Evolutionary conservation across 1,140 invertebrate genomes (phyloP).

Genomic region (Trichomalopsis sarcophagae): DNA sequence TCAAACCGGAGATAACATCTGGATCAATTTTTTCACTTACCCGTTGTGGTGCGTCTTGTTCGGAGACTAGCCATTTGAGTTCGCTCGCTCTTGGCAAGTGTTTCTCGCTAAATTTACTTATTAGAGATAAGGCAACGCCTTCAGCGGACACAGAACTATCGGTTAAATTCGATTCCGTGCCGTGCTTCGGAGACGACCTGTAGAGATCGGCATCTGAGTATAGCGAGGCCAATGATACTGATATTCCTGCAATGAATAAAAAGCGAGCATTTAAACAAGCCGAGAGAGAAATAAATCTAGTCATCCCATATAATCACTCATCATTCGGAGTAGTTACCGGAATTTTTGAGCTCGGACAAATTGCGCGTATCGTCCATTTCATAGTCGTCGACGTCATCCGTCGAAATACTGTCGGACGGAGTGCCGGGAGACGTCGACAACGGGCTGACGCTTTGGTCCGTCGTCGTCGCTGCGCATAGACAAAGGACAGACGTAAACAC

Average conservation of each 20-base stretch:
- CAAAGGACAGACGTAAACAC: conserved; percentile 20
- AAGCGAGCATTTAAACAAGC: neutral
- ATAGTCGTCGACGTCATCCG: conserved; percentile 76
- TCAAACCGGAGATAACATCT: neutral
- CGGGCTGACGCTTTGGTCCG: conserved; percentile 75
- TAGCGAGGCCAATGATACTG: conserved; percentile 79
- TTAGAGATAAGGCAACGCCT: conserved; percentile 85
- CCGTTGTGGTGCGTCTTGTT: conserved; percentile 86
- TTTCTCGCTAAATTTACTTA: conserved; percentile 86
- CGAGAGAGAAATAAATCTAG: neutral
- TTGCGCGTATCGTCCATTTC: conserved; percentile 74
- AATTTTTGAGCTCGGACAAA: conserved; percentile 64
- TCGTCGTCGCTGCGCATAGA: conserved; percentile 70
- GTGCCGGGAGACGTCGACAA: conserved; percentile 74
- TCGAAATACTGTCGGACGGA: conserved; percentile 73
- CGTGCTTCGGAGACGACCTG: conserved; percentile 58
- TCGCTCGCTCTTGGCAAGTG: conserved; percentile 87
- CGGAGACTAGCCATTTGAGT: conserved; percentile 88
- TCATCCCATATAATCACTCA: neutral
- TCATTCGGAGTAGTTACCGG: conserved; percentile 58
- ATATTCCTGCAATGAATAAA: conserved; percentile 70
- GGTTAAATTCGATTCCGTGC: conserved; percentile 65
- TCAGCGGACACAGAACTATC: conserved; percentile 81
- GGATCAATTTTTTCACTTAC: conserved; percentile 63
- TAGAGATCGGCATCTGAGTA: conserved; percentile 78